A percentile compares a stretch with the other conserved stretches of the same genome.
phyloP scores from a whole-genome alignment of 2,113 vertebrate species.

The Mormyrus lacerda region DNA sequence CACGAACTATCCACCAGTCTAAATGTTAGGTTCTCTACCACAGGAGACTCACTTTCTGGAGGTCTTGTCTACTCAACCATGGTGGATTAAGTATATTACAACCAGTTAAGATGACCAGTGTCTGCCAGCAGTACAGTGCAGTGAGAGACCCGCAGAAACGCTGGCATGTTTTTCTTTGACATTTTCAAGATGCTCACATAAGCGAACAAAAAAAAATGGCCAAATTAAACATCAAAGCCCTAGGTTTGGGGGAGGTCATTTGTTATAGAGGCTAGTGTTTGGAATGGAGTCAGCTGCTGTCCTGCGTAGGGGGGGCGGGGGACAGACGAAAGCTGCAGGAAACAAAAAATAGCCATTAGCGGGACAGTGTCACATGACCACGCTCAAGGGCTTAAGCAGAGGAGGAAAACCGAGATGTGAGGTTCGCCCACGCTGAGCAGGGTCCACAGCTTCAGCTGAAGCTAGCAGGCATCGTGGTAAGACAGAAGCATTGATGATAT shows the following conservation, averaged over 20 bases:
- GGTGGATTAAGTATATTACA: conserved; percentile 13
- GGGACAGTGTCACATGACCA: neutral
- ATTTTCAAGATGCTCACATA: too few species aligned
- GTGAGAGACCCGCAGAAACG: neutral
- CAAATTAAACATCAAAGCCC: neutral
- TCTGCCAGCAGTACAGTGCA: neutral
- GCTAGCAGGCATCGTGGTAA: neutral
- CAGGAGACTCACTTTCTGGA: neutral
- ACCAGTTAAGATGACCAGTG: conserved; percentile 1
- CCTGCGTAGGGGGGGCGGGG: neutral
- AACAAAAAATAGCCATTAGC: neutral
- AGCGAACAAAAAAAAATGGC: neutral
- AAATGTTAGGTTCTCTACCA: neutral
- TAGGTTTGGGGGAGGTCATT: neutral
- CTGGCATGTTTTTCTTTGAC: neutral
- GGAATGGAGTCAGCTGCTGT: neutral
- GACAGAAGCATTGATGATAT: neutral
- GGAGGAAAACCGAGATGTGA: neutral
- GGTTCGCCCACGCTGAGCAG: neutral
- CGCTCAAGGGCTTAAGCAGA: neutral
- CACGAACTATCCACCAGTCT: neutral
- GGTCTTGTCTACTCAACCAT: neutral
- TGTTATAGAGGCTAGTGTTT: neutral
- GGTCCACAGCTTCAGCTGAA: neutral
- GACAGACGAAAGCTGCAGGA: neutral